Evolutionary conservation across 2,113 vertebrate species (phyloP).

Genomic region (Eurystomus gularis): DNA sequence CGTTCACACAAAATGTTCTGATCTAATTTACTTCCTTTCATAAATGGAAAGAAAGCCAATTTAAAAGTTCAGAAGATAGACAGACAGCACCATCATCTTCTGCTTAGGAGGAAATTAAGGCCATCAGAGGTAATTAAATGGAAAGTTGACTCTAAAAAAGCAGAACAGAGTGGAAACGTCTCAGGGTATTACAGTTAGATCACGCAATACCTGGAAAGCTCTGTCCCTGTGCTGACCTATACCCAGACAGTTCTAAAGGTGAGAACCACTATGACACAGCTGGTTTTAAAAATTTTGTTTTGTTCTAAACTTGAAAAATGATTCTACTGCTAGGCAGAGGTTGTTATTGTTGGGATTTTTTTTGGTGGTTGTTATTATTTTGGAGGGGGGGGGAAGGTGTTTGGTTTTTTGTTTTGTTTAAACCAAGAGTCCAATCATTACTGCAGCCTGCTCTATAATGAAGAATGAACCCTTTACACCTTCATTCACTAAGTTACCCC

Average conservation of each 20-base stretch:
- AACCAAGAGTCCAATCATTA: not conserved
- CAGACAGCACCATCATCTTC: not conserved
- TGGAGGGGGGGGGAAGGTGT: too few species aligned
- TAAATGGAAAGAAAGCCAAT: not conserved
- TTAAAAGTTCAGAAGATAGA: not conserved
- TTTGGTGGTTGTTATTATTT: too few species aligned
- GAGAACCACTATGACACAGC: not conserved
- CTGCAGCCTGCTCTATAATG: not conserved
- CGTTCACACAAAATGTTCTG: not conserved
- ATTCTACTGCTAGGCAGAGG: not conserved
- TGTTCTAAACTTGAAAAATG: not conserved
- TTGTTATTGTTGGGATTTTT: not conserved
- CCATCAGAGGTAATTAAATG: not conserved
- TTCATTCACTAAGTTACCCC: not conserved
- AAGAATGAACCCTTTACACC: not conserved
- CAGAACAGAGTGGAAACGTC: not conserved
- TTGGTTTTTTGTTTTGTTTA: not conserved
- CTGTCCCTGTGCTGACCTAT: not conserved
- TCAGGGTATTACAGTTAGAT: not conserved
- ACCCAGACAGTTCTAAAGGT: not conserved
- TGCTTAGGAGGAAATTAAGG: slow-evolving; percentile 8
- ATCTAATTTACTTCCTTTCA: not conserved
- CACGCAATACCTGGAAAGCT: not conserved
- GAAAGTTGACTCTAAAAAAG: not conserved
- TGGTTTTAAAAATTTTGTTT: not conserved